Conservation (phyloP, 2,113 vertebrate genomes). For the Tragelaphus scriptus region DNA sequence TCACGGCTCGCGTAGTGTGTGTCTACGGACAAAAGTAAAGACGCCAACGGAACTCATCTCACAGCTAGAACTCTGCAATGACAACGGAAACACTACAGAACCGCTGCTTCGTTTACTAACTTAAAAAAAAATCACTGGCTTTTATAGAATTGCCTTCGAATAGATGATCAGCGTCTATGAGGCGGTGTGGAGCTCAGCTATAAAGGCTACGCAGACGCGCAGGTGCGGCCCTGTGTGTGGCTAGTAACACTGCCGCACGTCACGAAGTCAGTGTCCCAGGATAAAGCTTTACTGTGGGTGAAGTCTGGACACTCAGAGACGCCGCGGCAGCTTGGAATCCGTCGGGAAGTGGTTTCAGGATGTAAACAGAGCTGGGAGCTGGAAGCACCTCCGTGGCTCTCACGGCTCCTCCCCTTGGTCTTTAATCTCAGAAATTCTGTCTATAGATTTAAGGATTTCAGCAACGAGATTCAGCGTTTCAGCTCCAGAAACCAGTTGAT, state of each 20-base stretch:
- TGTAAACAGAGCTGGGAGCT: not conserved
- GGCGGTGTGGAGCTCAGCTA: not conserved
- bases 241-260: not conserved
- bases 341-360: accelerated
- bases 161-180: accelerated
- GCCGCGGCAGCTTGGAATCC: not conserved
- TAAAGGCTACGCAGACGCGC: not conserved
- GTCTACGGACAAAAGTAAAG: not conserved
- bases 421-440: constrained; percentile 79
- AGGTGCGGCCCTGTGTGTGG: accelerated
- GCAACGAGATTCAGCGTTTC: constrained; percentile 80
- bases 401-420: constrained; percentile 55
- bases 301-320: not conserved
- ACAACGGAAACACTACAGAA: not conserved
- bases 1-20: accelerated
- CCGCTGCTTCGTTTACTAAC: not conserved
- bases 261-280: not conserved
- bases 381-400: not conserved
- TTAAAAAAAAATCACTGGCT: not conserved
- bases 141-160: not conserved
- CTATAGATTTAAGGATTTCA: constrained; percentile 82
- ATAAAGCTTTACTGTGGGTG: not conserved
- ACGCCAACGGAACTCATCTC: accelerated
- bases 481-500: constrained; percentile 81
- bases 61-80: not conserved